phyloP scores from a whole-genome alignment of 2,797 vertebrate genomes.

The Enteromius unitaeniatus region DNA sequence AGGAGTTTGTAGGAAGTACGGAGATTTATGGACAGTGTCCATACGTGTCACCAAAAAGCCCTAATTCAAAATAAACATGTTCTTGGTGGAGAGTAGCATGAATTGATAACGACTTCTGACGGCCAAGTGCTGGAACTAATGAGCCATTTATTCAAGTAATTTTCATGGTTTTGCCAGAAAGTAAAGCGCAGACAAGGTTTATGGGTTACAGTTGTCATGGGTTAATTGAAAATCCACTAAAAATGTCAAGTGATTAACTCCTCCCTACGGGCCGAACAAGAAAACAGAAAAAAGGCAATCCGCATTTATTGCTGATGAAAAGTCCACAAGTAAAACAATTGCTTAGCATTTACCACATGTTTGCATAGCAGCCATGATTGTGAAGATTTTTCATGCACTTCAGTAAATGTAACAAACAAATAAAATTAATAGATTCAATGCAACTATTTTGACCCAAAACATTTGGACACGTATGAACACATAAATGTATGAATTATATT shows the following conservation, averaged over 20 bases:
- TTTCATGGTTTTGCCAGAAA: conserved; percentile 68
- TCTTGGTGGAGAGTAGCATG: conserved; percentile 68
- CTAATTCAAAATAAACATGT: conserved; percentile 76
- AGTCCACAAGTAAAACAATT: conserved; percentile 7
- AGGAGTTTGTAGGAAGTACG: conserved; percentile 57
- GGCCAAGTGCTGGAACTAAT: conserved; percentile 77
- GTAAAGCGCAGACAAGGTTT: conserved; percentile 64
- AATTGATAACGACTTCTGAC: conserved; percentile 76
- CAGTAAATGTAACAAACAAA: not conserved
- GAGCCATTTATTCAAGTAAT: conserved; percentile 75
- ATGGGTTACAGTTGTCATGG: conserved; percentile 75
- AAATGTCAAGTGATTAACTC: conserved; percentile 77
- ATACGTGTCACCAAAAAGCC: conserved; percentile 67
- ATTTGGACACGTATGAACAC: not conserved
- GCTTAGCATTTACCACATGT: not conserved
- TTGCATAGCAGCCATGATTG: not conserved
- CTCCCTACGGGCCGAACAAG: conserved; percentile 58
- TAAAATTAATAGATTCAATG: not conserved
- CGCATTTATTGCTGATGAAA: conserved; percentile 65
- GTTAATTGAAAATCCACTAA: conserved; percentile 79
- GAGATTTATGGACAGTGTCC: conserved; percentile 66
- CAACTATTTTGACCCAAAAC: not conserved
- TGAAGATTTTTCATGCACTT: not conserved
- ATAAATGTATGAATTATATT: not conserved
- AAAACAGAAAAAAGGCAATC: conserved; percentile 49